Evolutionary conservation across 2,888 invertebrate species (phyloP), one percentile per base, ranked within the genome.

Genomic region (Sisyra terminalis): DNA sequence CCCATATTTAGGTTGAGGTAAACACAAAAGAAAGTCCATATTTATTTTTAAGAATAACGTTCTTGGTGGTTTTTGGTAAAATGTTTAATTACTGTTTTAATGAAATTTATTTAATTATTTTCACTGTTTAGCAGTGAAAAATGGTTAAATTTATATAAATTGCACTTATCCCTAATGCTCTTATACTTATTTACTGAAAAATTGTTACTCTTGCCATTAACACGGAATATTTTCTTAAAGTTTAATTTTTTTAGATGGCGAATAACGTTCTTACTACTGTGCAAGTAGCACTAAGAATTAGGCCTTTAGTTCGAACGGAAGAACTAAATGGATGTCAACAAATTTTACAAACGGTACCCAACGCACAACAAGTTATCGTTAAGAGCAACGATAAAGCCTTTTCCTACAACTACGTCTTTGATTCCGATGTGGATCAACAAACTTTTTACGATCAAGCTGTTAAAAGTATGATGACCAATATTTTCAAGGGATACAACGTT

Each of bases 401-500:
- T 50, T 84, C 87, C 0, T 92, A 76, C 54, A 90, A 92, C 59
- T 74, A 79, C 67, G 87, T 87, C 0, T 87, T 87, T 52, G 69
- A 75, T 16, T 70, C 75, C 40, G 70, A 70, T 11, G 69, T 77
- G 2, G 66, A 66, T 0, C 89, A 92, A 52, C 69, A 73, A 37
- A 66, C 73, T 30, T 74, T 92, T 34, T 92, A 89, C 57, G 67
- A 76, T 24, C 70, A 66, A 14, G 75, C 84, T 9, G 81, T 89
- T 0, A 70, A 74, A 49, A 68, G 71, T n/a, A 72, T 89, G 47
- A 68, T 92, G 16, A 65, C 68, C 2, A 81, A 76, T 53, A 64
- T 90, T 10, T 86, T 89, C 57, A 73, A 81, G 69, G 87, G 90
- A 0, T 94, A 86, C 56, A 94, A 94, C 70, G 83, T 89, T 0